Percentiles rank a stretch among this genome's conserved stretches.
These are phyloP conservation scores for Sebastes umbrosus DNA, from an alignment of 2,797 vertebrate species.

Conservation along the genomic window DNA sequence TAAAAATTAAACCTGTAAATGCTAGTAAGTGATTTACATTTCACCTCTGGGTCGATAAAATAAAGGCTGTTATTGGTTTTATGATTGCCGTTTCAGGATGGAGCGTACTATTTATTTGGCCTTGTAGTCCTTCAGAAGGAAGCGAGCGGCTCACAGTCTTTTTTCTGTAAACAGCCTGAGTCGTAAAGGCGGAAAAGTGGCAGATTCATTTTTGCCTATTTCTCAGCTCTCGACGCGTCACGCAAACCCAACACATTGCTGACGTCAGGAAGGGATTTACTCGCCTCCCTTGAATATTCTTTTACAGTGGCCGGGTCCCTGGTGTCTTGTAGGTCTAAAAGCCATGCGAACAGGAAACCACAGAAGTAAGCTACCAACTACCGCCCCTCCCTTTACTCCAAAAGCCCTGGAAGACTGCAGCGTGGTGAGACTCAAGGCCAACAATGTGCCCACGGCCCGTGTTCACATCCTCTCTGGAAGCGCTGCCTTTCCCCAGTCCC, in stretches of 20 bases:
- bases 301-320: slow-evolving; percentile 61
- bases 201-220: slow-evolving; percentile 42
- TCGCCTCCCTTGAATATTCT: slow-evolving; percentile 46
- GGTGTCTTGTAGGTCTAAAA: slow-evolving; percentile 71
- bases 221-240: slow-evolving; percentile 61
- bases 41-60: background rate
- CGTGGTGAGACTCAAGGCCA: slow-evolving; percentile 82
- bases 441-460: slow-evolving; percentile 74
- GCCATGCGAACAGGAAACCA: slow-evolving; percentile 79
- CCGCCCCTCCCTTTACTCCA: slow-evolving; percentile 45
- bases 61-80: background rate
- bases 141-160: slow-evolving; percentile 31
- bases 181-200: slow-evolving; percentile 59
- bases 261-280: slow-evolving; percentile 79
- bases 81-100: background rate
- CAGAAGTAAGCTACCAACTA: slow-evolving; percentile 63
- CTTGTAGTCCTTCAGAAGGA: slow-evolving; percentile 32
- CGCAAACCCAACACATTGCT: slow-evolving; percentile 60
- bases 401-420: slow-evolving; percentile 58
- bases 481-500: slow-evolving; percentile 68
- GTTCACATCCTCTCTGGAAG: slow-evolving; percentile 84
- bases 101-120: slow-evolving; percentile 15
- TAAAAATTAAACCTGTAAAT: background rate
- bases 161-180: slow-evolving; percentile 57
- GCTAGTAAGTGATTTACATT: background rate